Evolutionary conservation across 2,797 vertebrate genomes (phyloP).

Genomic region (Sebastes cheni): DNA sequence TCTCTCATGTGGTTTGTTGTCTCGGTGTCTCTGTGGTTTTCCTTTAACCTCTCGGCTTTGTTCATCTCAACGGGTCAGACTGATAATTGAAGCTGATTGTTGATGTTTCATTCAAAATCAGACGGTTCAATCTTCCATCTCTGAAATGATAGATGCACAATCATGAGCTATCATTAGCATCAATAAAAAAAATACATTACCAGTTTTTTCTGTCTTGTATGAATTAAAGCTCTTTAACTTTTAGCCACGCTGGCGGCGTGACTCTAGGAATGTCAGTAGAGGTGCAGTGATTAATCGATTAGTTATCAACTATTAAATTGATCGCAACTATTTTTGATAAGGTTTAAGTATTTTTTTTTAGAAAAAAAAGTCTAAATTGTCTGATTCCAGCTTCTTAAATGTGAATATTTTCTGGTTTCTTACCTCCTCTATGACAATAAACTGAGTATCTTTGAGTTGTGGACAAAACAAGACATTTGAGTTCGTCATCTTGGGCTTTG

Average conservation of each 20-base stretch:
- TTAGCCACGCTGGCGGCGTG: neutral
- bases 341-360: too few relatives aligned
- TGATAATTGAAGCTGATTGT: slow-evolving; percentile 13
- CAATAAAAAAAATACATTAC: neutral
- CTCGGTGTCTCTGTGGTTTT: accelerated
- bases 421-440: too few relatives aligned
- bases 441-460: too few relatives aligned
- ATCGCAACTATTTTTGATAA: too few relatives aligned
- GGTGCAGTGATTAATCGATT: too few relatives aligned
- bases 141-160: neutral
- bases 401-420: too few relatives aligned
- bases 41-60: slow-evolving; percentile 6
- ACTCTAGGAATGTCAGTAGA: neutral
- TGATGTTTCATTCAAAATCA: slow-evolving; percentile 12
- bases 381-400: too few relatives aligned
- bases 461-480: too few relatives aligned
- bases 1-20: neutral
- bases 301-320: too few relatives aligned
- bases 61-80: neutral
- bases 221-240: neutral
- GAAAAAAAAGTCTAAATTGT: too few relatives aligned
- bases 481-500: too few relatives aligned
- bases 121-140: neutral
- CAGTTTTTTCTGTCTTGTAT: neutral
- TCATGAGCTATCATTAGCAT: neutral